Conservation (phyloP, 2,797 vertebrate species). For the Carcharodon carcharias region DNA sequence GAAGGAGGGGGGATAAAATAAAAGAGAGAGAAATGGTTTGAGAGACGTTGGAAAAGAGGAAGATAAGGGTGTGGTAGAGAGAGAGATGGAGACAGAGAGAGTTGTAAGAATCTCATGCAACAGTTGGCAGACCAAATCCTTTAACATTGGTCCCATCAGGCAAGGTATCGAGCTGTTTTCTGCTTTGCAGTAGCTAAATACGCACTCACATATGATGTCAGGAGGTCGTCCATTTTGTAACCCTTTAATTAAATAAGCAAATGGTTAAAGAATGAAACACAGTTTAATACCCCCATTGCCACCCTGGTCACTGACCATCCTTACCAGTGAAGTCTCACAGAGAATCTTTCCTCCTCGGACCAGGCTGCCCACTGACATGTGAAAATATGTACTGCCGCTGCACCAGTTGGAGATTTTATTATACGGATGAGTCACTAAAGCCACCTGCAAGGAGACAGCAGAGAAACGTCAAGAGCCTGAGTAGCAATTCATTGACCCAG, state of each 20-base stretch:
- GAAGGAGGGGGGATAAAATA: neutral
- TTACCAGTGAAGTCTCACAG: constrained; percentile 94
- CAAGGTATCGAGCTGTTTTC: constrained; percentile 50
- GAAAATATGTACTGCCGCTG: constrained; percentile 95
- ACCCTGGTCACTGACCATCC: constrained; percentile 40
- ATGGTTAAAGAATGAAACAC: constrained; percentile 3
- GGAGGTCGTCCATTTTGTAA: constrained; percentile 96
- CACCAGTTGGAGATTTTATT: constrained; percentile 91
- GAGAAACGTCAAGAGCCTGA: neutral
- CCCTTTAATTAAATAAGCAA: constrained; percentile 62
- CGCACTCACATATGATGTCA: constrained; percentile 82
- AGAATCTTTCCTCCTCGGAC: constrained; percentile 80
- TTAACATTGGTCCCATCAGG: constrained; percentile 43
- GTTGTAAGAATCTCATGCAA: neutral
- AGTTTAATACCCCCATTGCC: neutral
- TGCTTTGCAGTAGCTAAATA: constrained; percentile 60
- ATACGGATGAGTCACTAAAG: constrained; percentile 73
- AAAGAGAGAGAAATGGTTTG: neutral
- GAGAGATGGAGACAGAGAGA: neutral
- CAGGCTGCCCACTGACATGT: constrained; percentile 84
- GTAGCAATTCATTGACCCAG: neutral
- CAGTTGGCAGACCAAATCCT: neutral
- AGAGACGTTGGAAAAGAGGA: neutral
- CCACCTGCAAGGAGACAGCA: constrained; percentile 61
- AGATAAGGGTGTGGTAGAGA: too few species aligned